Base-by-base conservation (phyloP, 1,140 invertebrate genomes). In the Hestina assimilis region DNA sequence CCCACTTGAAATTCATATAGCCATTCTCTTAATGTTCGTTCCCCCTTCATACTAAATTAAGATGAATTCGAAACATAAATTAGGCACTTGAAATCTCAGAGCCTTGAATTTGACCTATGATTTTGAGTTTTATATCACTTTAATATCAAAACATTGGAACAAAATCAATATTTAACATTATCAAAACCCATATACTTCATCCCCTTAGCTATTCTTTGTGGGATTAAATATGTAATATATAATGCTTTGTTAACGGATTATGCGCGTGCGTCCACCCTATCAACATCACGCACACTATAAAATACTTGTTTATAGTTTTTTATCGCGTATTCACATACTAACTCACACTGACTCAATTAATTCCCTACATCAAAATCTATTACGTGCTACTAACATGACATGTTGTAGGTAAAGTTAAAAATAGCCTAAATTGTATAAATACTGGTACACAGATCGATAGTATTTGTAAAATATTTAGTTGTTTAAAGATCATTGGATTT, bases 331-430 rank as follows among this genome's bases (percentile, higher is more conserved):
- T 33, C 29, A 47, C 35, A 40, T n/a, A 19, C 29, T 14, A 23
- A n/a, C 47, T 4, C 31, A 38, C 23, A 33, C 51, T 23, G 8
- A 21, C 38, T 45, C 26, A 58, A 58, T 58, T 50, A 58, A 58
- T 50, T 50, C 38, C 28, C 29, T 38, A 43, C 46, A 35, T 58
- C 29, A 41, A 28, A 42, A 51, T 38, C 46, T 58, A 58, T 51
- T 50, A 58, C 20, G 19, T 9, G 15, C 35, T 31, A 38, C 17
- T 35, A 38, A 29, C 46, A 58, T 51, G 29, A 31, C 47, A 19
- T 43, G 55, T 29, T 35, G 28, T 21, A 33, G 55, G 11, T n/a
- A 17, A 8, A 24, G 33, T 31, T 4, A 2, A 19, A 17, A 24
- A 43, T 4, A 28, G n/a, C n/a, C 3, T 1, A 8, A 9, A 3